Base-by-base conservation (phyloP, 1,140 invertebrate species). In the Leptinotarsa undecemlineata region DNA sequence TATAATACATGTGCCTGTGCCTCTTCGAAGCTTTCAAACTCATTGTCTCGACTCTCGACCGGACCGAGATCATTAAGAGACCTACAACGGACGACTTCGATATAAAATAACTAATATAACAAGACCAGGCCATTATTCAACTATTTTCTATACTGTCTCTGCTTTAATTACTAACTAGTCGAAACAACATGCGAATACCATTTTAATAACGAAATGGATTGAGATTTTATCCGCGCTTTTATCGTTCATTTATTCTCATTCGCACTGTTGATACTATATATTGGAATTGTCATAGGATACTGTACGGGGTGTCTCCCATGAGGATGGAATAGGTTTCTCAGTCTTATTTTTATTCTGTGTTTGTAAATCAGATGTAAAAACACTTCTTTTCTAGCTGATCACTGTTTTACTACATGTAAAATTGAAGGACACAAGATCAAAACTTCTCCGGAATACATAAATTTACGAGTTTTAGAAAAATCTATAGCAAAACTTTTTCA, bases 71-170 rank as follows among this genome's bases (percentile, higher is more conserved):
- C 68, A 70, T 70, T 70, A 70, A 70, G 68, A 15, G 68, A 42
- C 68, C 68, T 20, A 15, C 13, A n/a, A 70, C 68, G 68, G 68
- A 60, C 68, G 20, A 42, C 26, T 33, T 57, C 68, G 48, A 57
- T 70, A 70, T 70, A 70, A 70, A 70, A 70, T 70, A 70, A 70
- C 68, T 70, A 70, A 70, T 70, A 70, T 70, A 70, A 70, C 47
- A 60, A 70, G 68, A 71, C 48, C 74, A 69, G 73, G 48, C 68
- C 60, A 74, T 70, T 71, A 74, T 74, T 71, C 61, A 66, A 74
- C 68, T 74, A 74, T 74, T 74, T 74, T 67, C 69, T 74, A 69
- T 70, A 74, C 68, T 74, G 68, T 74, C 74, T 74, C 68, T 74
- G 68, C 62, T 70, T 74, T 74, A 71, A 74, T 74, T 74, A 70